Conservation (phyloP, 2,113 vertebrate genomes). For the Oreochromis aureus region DNA sequence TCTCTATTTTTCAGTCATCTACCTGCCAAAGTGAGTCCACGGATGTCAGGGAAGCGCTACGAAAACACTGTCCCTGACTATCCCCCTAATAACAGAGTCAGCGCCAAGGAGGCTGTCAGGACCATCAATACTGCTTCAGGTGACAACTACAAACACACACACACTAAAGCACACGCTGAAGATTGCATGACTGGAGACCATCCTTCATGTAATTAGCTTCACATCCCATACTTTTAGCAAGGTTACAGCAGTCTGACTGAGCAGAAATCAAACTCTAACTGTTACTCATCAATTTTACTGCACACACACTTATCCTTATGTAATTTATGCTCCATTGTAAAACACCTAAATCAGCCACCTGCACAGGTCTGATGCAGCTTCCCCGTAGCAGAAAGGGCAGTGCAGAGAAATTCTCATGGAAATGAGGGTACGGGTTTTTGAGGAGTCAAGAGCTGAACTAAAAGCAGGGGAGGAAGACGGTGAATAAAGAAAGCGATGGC, state of each 20-base stretch:
- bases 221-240: not conserved
- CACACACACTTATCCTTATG: not conserved
- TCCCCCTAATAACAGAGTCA: slow-evolving; percentile 75
- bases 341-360: slow-evolving; percentile 13
- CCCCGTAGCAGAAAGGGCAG: not conserved
- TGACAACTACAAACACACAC: slow-evolving; percentile 6
- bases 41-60: slow-evolving; percentile 68
- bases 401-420: not conserved
- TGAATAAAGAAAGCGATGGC: not conserved
- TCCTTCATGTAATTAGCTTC: slow-evolving; percentile 13
- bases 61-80: slow-evolving; percentile 75
- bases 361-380: not conserved
- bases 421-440: not conserved
- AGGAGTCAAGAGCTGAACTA: not conserved
- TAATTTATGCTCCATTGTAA: not conserved
- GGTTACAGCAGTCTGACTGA: not conserved
- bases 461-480: rapidly evolving
- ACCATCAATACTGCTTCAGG: slow-evolving; percentile 79
- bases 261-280: slow-evolving; percentile 8
- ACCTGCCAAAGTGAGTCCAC: slow-evolving; percentile 73
- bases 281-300: slow-evolving; percentile 8
- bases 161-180: not conserved
- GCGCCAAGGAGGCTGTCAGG: slow-evolving; percentile 74
- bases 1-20: slow-evolving; percentile 68
- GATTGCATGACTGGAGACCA: not conserved